Evolutionary conservation across 2,113 vertebrate species (phyloP).

Genomic region (Bubo blakistoni): DNA sequence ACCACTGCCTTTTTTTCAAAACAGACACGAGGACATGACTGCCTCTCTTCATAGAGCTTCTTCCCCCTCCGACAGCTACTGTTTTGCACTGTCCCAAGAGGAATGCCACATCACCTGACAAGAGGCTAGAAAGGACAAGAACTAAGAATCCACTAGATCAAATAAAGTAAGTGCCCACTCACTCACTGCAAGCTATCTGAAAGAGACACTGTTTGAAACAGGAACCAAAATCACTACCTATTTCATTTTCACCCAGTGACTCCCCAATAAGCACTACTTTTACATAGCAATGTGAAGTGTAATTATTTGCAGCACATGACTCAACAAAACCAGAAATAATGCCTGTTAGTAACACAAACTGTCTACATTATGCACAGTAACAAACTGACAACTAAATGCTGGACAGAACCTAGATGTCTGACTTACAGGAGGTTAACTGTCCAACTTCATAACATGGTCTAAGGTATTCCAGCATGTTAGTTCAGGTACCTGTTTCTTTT

Average conservation of each 20-base stretch:
- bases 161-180: background rate
- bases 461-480: background rate
- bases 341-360: background rate
- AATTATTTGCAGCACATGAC: background rate
- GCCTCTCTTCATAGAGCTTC: background rate
- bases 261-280: background rate
- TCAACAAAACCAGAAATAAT: background rate
- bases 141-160: background rate
- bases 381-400: background rate
- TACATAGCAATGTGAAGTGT: background rate
- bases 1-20: background rate
- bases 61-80: background rate
- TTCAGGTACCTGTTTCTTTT: background rate
- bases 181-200: background rate
- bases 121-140: background rate
- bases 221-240: background rate
- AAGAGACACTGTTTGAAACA: background rate
- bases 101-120: background rate
- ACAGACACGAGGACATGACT: background rate
- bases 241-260: background rate
- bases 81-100: background rate
- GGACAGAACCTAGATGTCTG: background rate
- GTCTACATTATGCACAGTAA: background rate
- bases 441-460: background rate
- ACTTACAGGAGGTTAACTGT: background rate